Conservation (phyloP, 1,140 invertebrate species). For the Euschistus heros region DNA sequence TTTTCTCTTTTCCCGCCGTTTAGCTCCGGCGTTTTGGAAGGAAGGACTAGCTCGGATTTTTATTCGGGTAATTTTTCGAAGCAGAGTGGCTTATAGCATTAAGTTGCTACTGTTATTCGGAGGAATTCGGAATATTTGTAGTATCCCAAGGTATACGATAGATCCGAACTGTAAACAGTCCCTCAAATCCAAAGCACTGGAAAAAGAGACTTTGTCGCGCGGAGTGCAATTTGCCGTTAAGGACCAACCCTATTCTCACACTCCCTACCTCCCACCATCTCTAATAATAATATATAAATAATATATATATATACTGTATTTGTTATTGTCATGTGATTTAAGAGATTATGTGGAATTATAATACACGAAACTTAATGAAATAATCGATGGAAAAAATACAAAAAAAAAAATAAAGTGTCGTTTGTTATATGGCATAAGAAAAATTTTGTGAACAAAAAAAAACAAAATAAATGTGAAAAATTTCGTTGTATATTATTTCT, state of each 20-base stretch:
- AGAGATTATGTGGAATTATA: conserved; percentile 16
- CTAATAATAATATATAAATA: conserved; percentile 1
- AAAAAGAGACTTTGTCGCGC: conserved; percentile 1
- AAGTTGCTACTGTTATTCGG: too few species aligned
- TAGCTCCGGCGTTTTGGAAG: background rate
- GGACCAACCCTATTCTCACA: conserved; percentile 8
- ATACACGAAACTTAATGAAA: conserved; percentile 3
- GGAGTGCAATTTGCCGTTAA: conserved; percentile 12
- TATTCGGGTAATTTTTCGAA: too few species aligned
- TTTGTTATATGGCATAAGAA: conserved; percentile 14
- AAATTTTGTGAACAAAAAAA: conserved; percentile 14
- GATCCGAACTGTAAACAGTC: too few species aligned
- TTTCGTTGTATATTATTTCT: conserved; percentile 1
- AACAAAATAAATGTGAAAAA: conserved; percentile 10
- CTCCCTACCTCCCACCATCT: conserved; percentile 15
- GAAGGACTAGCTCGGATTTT: background rate
- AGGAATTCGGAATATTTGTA: too few species aligned
- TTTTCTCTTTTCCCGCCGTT: conserved; percentile 1
- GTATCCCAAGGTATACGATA: too few species aligned
- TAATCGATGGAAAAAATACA: conserved; percentile 4
- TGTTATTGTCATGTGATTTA: conserved; percentile 17
- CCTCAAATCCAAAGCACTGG: background rate
- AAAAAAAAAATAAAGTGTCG: background rate
- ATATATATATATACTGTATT: conserved; percentile 13
- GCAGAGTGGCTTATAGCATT: too few species aligned